These are phyloP conservation scores for Subanguina moxae DNA, from an alignment of 1,140 invertebrate genomes.

Conservation along the genomic window DNA sequence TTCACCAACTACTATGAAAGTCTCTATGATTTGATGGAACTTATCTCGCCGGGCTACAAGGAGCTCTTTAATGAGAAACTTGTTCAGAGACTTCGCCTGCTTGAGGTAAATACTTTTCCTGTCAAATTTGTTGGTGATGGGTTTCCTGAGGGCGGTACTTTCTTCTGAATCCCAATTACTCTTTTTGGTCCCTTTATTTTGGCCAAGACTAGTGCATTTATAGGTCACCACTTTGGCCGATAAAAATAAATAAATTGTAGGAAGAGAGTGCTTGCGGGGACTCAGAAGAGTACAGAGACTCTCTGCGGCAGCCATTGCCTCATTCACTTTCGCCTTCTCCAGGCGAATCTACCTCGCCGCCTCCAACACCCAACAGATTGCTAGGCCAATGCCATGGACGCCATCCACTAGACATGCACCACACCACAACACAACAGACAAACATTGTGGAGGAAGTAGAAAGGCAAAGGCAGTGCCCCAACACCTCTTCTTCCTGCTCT, in stretches of 20 bases:
- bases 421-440: too few species aligned
- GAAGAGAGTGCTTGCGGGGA: neutral
- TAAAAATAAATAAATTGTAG: neutral
- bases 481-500: too few species aligned
- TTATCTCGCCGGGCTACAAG: conserved; percentile 53
- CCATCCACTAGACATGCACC: neutral
- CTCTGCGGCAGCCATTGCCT: neutral
- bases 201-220: too few species aligned
- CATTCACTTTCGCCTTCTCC: neutral
- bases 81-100: neutral
- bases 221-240: too few species aligned
- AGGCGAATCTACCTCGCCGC: neutral
- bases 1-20: conserved; percentile 58
- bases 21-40: conserved; percentile 52
- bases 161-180: too few species aligned
- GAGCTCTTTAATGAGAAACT: conserved; percentile 44
- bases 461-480: too few species aligned
- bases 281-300: neutral
- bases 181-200: too few species aligned
- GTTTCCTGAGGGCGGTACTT: too few species aligned
- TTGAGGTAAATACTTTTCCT: conserved; percentile 1
- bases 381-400: neutral
- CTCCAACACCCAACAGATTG: neutral
- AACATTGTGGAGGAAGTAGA: too few species aligned
- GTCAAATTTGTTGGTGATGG: too few species aligned